Evolutionary conservation across 2,113 vertebrate species (phyloP).

Genomic region (Leucopsar rothschildi): DNA sequence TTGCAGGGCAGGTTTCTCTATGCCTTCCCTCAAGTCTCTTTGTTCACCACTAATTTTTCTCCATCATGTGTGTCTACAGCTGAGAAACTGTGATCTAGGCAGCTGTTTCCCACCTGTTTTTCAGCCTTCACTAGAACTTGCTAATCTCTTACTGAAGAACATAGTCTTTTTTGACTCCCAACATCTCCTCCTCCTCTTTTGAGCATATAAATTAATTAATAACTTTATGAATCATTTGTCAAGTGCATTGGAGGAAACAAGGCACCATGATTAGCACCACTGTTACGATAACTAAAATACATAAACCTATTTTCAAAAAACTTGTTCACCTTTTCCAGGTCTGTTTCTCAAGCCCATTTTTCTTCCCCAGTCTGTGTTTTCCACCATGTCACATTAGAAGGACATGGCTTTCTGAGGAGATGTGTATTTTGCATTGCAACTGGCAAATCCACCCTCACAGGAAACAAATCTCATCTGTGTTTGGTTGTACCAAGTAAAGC

Average conservation of each 20-base stretch:
- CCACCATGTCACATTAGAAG: accelerated
- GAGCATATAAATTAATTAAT: too few species aligned
- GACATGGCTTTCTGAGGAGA: not conserved
- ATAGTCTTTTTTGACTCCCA: too few species aligned
- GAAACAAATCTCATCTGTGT: not conserved
- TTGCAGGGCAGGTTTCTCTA: not conserved
- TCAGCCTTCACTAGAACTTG: too few species aligned
- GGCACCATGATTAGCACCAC: too few species aligned
- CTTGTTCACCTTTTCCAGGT: not conserved
- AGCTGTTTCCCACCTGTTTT: not conserved
- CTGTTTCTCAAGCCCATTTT: not conserved
- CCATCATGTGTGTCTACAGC: not conserved
- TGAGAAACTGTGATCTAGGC: not conserved
- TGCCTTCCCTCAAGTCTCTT: not conserved
- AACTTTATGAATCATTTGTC: too few species aligned
- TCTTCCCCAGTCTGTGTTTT: not conserved
- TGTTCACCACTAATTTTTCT: not conserved
- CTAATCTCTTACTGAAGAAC: too few species aligned
- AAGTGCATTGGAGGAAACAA: too few species aligned
- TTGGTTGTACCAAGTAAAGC: not conserved
- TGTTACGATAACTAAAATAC: too few species aligned
- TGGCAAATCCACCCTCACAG: not conserved
- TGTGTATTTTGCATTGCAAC: accelerated
- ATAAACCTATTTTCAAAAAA: too few species aligned
- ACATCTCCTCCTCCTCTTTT: too few species aligned